These are phyloP conservation scores for Heliothis peltigera DNA, from an alignment of 2,888 invertebrate species.

Conservation along the genomic window DNA sequence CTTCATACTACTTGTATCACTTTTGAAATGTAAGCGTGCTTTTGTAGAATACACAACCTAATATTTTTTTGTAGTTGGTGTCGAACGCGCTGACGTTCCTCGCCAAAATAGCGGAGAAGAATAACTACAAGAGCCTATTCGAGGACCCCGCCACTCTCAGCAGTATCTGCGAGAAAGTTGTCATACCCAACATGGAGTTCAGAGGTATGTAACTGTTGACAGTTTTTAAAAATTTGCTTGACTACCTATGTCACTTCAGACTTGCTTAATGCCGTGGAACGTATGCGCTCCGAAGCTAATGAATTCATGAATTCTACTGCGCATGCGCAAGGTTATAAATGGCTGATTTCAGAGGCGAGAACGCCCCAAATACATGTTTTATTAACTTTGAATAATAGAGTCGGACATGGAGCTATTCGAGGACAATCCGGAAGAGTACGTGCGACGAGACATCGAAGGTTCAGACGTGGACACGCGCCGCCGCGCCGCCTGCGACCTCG, in stretches of 20 bases:
- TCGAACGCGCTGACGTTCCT: conserved; percentile 98
- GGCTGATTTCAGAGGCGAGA: too few species aligned
- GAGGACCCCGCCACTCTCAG: conserved; percentile 96
- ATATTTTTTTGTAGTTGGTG: conserved; percentile 92
- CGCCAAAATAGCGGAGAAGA: conserved; percentile 97
- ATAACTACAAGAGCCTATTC: conserved; percentile 96
- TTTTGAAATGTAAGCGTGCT: too few species aligned
- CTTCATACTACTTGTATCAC: too few species aligned
- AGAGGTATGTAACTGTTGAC: too few species aligned
- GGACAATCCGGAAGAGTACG: conserved; percentile 99
- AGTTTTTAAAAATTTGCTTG: too few species aligned
- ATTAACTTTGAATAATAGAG: conserved; percentile 81
- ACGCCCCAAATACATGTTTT: neutral
- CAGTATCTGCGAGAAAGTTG: conserved; percentile 99
- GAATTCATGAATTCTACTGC: too few species aligned
- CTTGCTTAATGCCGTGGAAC: too few species aligned
- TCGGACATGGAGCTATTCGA: conserved; percentile 99
- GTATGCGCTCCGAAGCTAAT: too few species aligned
- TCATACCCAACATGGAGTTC: conserved; percentile 99
- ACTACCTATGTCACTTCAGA: too few species aligned
- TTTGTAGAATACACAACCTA: neutral
- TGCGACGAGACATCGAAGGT: conserved; percentile 98
- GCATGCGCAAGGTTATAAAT: too few species aligned
- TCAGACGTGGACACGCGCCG: conserved; percentile 99
- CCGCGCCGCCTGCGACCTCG: conserved; percentile 98